These are phyloP conservation scores for Coracias cyanogaster DNA, from an alignment of 2,797 vertebrate species.

Conservation along the genomic window DNA sequence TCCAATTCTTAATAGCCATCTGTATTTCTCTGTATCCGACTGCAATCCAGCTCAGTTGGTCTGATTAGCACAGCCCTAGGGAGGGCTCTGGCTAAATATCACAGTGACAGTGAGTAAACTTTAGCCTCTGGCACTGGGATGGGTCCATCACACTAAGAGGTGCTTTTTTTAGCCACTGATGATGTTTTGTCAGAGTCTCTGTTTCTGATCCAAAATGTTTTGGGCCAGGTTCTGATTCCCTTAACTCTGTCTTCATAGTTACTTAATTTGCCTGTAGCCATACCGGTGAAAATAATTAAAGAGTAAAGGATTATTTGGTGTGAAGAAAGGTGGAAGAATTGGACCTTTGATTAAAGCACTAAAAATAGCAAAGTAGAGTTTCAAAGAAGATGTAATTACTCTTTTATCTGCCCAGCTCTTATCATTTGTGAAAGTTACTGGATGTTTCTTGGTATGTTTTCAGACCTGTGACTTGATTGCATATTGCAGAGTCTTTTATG, in stretches of 20 bases:
- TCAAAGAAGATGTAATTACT: constrained; percentile 56
- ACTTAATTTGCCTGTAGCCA: neutral
- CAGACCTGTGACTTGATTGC: constrained; percentile 68
- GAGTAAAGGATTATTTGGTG: neutral
- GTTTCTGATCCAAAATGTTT: neutral
- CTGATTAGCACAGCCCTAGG: constrained; percentile 44
- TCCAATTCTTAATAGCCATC: constrained; percentile 62
- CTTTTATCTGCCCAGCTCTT: constrained; percentile 61
- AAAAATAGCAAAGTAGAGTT: constrained; percentile 60
- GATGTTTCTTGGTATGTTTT: constrained; percentile 60
- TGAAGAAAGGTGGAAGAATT: constrained; percentile 41
- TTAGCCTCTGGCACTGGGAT: neutral
- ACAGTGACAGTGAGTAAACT: neutral
- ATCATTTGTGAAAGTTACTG: constrained; percentile 54
- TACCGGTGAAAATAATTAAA: neutral
- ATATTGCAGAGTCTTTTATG: constrained; percentile 47
- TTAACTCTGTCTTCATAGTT: neutral
- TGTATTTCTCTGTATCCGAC: constrained; percentile 26
- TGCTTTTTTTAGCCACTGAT: neutral
- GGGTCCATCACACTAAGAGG: neutral
- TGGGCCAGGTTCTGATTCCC: neutral
- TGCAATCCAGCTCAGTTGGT: neutral
- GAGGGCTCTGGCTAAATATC: constrained; percentile 32
- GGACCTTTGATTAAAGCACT: constrained; percentile 36
- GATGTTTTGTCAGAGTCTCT: neutral